A percentile compares a stretch with the other conserved stretches of the same genome.
Conservation (phyloP, 2,797 vertebrate genomes). For the Pristis pectinata region DNA sequence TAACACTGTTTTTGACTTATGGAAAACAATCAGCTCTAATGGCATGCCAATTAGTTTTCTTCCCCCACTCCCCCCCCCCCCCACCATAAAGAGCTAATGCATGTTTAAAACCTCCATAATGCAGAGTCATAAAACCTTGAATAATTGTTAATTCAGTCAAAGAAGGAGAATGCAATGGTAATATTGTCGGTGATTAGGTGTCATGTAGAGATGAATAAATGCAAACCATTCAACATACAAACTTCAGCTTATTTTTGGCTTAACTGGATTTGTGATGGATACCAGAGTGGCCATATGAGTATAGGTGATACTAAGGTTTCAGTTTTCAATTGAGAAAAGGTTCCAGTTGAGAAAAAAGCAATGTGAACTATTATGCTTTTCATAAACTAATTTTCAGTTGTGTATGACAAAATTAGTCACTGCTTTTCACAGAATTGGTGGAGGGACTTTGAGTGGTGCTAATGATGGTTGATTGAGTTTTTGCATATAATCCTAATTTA, state of each 20-base stretch:
- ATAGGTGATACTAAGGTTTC: neutral
- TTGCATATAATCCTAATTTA: neutral
- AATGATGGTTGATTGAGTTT: constrained; percentile 29
- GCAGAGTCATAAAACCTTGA: neutral
- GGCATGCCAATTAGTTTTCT: neutral
- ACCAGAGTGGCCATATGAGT: neutral
- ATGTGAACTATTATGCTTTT: constrained; percentile 49
- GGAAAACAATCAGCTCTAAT: neutral
- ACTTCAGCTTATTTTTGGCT: neutral
- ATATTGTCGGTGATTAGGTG: neutral
- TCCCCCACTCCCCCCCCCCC: too few relatives aligned
- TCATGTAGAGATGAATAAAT: neutral
- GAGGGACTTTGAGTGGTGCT: constrained; percentile 59
- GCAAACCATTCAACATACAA: neutral
- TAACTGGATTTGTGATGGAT: neutral
- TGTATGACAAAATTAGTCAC: constrained; percentile 54
- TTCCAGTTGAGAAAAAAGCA: neutral
- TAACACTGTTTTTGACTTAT: constrained; percentile 8
- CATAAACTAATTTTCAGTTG: constrained; percentile 63
- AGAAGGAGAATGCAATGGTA: neutral
- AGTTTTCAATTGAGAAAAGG: neutral
- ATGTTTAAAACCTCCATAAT: neutral
- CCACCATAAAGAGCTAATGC: neutral
- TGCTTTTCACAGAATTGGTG: constrained; percentile 57
- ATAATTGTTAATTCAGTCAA: neutral